Conservation (phyloP, 2,113 vertebrate genomes). For the Natator depressus region DNA sequence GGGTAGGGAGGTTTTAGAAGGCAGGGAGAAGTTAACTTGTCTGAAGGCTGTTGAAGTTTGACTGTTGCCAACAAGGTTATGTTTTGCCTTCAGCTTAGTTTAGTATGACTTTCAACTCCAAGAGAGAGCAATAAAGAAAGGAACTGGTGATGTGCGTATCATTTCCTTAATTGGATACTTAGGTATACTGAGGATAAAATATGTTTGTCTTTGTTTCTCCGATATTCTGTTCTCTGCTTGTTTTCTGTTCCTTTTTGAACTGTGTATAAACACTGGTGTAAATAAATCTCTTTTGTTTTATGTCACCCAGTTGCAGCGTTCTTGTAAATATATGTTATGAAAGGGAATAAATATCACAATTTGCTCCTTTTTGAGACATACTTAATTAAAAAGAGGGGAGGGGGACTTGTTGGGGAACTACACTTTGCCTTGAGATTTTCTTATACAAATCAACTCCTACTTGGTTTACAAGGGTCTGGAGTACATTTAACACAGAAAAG, state of each 20-base stretch:
- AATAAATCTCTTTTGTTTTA: not conserved
- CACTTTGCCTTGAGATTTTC: not conserved
- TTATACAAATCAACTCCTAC: not conserved
- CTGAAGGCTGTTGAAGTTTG: not conserved
- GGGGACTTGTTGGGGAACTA: not conserved
- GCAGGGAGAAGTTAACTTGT: not conserved
- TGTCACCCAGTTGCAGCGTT: not conserved
- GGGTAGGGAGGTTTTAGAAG: not conserved
- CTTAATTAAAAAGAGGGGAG: not conserved
- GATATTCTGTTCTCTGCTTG: not conserved
- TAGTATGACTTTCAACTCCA: not conserved
- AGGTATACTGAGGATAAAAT: not conserved
- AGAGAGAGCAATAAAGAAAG: not conserved
- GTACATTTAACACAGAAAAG: not conserved
- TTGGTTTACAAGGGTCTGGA: not conserved
- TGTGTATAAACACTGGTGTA: not conserved
- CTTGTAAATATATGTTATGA: constrained; percentile 21
- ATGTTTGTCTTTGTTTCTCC: not conserved
- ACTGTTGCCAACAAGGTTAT: not conserved
- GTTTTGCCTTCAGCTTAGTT: not conserved
- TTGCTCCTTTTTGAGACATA: not conserved
- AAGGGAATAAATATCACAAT: not conserved
- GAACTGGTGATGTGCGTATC: not conserved
- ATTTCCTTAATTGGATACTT: not conserved
- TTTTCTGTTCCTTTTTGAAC: not conserved